Evolutionary conservation across 2,888 invertebrate genomes (phyloP), one percentile per base, ranked within the genome.

Genomic region (Andrena chrysosceles): DNA sequence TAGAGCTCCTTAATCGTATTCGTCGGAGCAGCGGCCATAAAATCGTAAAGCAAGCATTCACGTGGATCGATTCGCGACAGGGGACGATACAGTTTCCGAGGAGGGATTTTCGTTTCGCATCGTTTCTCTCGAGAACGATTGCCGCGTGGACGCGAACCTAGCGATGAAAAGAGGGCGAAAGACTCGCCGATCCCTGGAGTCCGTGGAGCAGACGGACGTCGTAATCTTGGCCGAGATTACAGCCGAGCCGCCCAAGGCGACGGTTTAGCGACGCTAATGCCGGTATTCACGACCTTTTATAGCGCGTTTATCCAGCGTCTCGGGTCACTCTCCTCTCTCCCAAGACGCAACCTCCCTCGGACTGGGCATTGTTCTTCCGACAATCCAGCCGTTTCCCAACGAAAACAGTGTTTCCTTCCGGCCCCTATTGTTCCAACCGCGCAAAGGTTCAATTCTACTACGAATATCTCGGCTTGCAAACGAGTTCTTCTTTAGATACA

Each of bases 141-240:
- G 42, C 56, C 77, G 54, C 13, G 48, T 10, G 31, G 60, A 77
- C 26, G 26, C 48, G 31, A 72, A n/a, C 7, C 33, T n/a, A n/a
- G 23, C 29, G 56, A 63, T 26, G 16, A n/a, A 16, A 2, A 0
- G 6, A 13, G 29, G 23, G 48, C 33, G 48, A 35, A 26, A 13
- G 31, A 0, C 16, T 10, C 62, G 23, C 1, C 68, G 62, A 68
- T 73, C 72, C 62, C 73, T 42, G 33, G 63, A 80, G 56, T 49
- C 31, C 66, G 67, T 64, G 49, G 66, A 60, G 42, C 54, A 69
- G 73, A 83, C 52, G 81, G 74, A 79, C 60, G 77, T 79, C 83
- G 83, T 84, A 85, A 87, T 85, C 87, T 87, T 60, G 56, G 62
- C 69, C 56, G 79, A 87, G 85, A 87, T 87, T 87, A 81, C 78